phyloP scores from a whole-genome alignment of 2,888 invertebrate genomes.

The Alloplasta piceator region DNA sequence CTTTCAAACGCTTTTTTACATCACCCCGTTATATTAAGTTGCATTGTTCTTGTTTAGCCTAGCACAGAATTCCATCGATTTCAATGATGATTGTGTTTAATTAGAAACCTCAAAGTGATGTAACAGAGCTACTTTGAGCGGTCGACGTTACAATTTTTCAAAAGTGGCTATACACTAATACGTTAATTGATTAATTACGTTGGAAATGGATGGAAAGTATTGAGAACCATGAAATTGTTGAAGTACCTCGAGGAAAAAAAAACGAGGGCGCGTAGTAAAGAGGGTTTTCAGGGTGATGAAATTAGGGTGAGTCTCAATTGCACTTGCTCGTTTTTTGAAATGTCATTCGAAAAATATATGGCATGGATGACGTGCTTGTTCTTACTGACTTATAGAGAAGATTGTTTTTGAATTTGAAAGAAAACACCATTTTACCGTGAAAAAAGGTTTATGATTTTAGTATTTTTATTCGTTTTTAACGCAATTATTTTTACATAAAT shows the following conservation, averaged over 20 bases:
- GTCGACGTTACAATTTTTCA: background rate
- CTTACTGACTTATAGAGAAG: too few species aligned
- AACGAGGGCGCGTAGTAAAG: slow-evolving; percentile 6
- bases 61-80: background rate
- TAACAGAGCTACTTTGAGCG: background rate
- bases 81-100: background rate
- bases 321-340: background rate
- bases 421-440: background rate
- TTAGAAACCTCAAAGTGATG: background rate
- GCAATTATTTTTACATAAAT: too few species aligned
- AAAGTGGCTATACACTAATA: too few species aligned
- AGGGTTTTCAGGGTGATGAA: slow-evolving; percentile 20
- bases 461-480: too few species aligned
- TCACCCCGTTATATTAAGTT: background rate
- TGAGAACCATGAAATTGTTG: background rate
- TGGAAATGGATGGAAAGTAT: background rate
- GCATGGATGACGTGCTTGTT: too few species aligned
- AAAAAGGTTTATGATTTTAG: background rate
- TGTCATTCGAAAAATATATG: slow-evolving; percentile 1
- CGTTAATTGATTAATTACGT: slow-evolving; percentile 2
- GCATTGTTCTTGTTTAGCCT: slow-evolving; percentile 7
- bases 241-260: slow-evolving; percentile 10
- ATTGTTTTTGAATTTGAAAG: background rate
- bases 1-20: background rate
- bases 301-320: slow-evolving; percentile 17